Conservation (phyloP, 1,140 invertebrate genomes). For the Anastatus disparis region DNA sequence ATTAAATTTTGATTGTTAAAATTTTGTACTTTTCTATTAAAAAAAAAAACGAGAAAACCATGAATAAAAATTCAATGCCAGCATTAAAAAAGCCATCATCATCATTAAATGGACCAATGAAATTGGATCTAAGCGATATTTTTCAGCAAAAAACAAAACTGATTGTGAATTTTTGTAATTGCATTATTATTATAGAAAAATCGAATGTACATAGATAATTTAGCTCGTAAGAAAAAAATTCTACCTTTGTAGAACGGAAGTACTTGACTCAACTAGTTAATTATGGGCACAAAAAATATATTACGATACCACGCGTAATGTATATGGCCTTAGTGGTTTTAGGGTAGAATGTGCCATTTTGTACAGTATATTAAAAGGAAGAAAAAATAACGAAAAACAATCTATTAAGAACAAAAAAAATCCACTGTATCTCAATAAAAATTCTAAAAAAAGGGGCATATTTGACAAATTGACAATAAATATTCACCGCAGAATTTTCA, state of each 20-base stretch:
- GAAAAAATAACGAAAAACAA: slow-evolving; percentile 41
- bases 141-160: slow-evolving; percentile 42
- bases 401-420: slow-evolving; percentile 45
- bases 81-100: slow-evolving; percentile 47
- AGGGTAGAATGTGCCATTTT: slow-evolving; percentile 65
- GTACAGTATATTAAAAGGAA: slow-evolving; percentile 52
- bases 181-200: slow-evolving; percentile 44
- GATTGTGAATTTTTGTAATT: slow-evolving; percentile 49
- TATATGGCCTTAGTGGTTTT: slow-evolving; percentile 45
- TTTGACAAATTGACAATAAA: slow-evolving; percentile 33
- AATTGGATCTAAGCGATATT: slow-evolving; percentile 51
- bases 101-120: slow-evolving; percentile 50
- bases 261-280: slow-evolving; percentile 56
- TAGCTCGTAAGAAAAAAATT: slow-evolving; percentile 43
- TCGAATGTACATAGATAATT: slow-evolving; percentile 56
- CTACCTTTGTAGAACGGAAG: slow-evolving; percentile 51
- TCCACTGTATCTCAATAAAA: slow-evolving; percentile 40
- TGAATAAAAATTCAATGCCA: slow-evolving; percentile 15
- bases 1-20: slow-evolving; percentile 25
- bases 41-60: slow-evolving; percentile 3
- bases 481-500: slow-evolving; percentile 32
- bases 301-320: slow-evolving; percentile 20
- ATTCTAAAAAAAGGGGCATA: slow-evolving; percentile 24
- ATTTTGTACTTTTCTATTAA: slow-evolving; percentile 21
- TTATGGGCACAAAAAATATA: slow-evolving; percentile 20